phyloP scores from a whole-genome alignment of 53 echinoderm and acorn worm species.

The Mesocentrotus franciscanus region DNA sequence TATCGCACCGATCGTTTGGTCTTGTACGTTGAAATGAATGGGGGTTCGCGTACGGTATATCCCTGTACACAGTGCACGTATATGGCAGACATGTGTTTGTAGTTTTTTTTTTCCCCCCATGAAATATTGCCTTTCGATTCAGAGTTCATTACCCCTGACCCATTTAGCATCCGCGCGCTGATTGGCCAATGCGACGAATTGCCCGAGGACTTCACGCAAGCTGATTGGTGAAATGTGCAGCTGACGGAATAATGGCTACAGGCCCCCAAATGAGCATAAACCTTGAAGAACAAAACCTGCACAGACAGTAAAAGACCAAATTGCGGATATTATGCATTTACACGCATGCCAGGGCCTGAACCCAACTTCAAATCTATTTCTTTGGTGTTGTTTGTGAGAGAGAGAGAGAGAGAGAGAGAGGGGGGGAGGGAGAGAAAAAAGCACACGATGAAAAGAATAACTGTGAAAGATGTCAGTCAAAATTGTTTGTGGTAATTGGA shows the following conservation, averaged over 20 bases:
- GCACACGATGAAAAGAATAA: neutral
- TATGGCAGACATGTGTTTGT: slow-evolving; percentile 67
- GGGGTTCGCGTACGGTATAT: slow-evolving; percentile 22
- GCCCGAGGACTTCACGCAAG: slow-evolving; percentile 67
- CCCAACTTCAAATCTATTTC: slow-evolving; percentile 9
- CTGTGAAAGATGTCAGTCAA: slow-evolving; percentile 14
- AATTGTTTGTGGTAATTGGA: slow-evolving; percentile 37
- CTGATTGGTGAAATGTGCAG: slow-evolving; percentile 77
- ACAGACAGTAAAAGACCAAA: neutral
- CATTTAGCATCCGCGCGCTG: slow-evolving; percentile 75
- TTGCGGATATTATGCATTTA: neutral
- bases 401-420: neutral
- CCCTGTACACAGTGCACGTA: neutral
- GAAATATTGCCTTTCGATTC: slow-evolving; percentile 70
- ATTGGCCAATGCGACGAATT: slow-evolving; percentile 72
- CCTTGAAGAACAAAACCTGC: slow-evolving; percentile 35
- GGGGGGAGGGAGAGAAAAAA: neutral
- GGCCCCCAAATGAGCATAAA: slow-evolving; percentile 77
- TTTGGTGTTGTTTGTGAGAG: slow-evolving; percentile 22
- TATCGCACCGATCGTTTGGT: slow-evolving; percentile 43
- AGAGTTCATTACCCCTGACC: slow-evolving; percentile 95
- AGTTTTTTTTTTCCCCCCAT: slow-evolving; percentile 60
- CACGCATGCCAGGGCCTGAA: slow-evolving; percentile 3
- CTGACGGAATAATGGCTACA: slow-evolving; percentile 67
- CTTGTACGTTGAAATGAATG: slow-evolving; percentile 68